These are phyloP conservation scores for Xylota segnis DNA, from an alignment of 2,888 invertebrate species.

Conservation along the genomic window DNA sequence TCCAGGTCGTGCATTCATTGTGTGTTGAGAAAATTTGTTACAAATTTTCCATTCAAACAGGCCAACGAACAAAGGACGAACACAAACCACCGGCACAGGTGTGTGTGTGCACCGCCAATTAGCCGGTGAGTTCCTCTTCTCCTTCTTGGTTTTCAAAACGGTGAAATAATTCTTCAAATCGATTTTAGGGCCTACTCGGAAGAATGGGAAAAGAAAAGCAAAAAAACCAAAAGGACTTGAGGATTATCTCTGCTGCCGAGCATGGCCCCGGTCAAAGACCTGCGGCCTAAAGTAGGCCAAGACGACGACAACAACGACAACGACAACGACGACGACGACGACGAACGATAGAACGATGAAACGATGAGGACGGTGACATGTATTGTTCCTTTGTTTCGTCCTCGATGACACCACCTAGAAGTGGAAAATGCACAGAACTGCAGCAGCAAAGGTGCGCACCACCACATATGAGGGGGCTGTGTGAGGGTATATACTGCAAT, in stretches of 20 bases:
- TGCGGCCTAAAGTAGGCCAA: conserved; percentile 71
- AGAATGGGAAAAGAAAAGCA: conserved; percentile 14
- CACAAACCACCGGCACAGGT: conserved; percentile 45
- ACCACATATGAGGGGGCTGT: neutral
- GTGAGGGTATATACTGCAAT: conserved; percentile 24
- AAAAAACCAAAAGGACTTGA: conserved; percentile 49
- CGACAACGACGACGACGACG: conserved; percentile 35
- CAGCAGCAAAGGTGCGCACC: conserved; percentile 32
- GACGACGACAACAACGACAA: conserved; percentile 45
- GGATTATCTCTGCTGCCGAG: conserved; percentile 65
- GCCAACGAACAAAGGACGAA: conserved; percentile 44
- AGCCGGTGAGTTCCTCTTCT: conserved; percentile 45
- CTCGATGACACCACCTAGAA: conserved; percentile 55
- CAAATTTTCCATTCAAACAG: conserved; percentile 53
- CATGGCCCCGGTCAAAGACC: conserved; percentile 73
- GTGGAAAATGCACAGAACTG: conserved; percentile 55
- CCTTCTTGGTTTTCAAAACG: conserved; percentile 28
- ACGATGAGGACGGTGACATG: conserved; percentile 51
- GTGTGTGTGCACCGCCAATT: conserved; percentile 67
- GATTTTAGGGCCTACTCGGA: conserved; percentile 44
- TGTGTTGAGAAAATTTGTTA: conserved; percentile 46
- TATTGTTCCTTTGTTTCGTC: conserved; percentile 68
- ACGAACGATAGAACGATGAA: conserved; percentile 33
- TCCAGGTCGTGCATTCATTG: conserved; percentile 64
- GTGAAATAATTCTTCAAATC: conserved; percentile 69